Conservation (phyloP, 2,888 invertebrate species). For the Macropis europaea region DNA sequence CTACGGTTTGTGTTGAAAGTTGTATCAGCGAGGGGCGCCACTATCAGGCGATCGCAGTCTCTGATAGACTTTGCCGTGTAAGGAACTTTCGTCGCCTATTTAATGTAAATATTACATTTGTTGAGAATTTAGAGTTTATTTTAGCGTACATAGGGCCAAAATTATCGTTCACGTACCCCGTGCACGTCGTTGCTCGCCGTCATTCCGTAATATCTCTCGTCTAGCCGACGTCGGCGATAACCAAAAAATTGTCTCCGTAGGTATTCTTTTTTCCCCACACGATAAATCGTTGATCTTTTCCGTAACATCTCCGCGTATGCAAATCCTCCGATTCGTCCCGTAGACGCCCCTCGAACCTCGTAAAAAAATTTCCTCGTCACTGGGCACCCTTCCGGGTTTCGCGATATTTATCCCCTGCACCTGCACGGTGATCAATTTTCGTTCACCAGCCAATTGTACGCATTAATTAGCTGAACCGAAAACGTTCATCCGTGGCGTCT, state of each 20-base stretch:
- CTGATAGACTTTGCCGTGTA: constrained; percentile 71
- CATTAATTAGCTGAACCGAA: constrained; percentile 44
- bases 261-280: constrained; percentile 46
- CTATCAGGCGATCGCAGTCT: constrained; percentile 65
- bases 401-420: constrained; percentile 27
- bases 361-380: background rate
- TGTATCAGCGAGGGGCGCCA: constrained; percentile 56
- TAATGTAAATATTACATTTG: constrained; percentile 73
- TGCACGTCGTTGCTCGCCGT: constrained; percentile 41
- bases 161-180: constrained; percentile 29
- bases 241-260: constrained; percentile 57
- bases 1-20: constrained; percentile 42
- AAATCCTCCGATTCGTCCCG: constrained; percentile 12
- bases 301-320: constrained; percentile 27
- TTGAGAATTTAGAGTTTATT: constrained; percentile 52
- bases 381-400: constrained; percentile 14
- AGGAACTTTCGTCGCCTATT: constrained; percentile 68
- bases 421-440: constrained; percentile 50
- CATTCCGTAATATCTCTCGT: constrained; percentile 48
- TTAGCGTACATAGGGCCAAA: constrained; percentile 36
- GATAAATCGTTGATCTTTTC: constrained; percentile 47
- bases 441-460: constrained; percentile 52
- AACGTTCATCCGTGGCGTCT: constrained; percentile 7
- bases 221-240: constrained; percentile 54
- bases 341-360: background rate